Percentiles rank a stretch among this genome's conserved stretches.
Conservation (phyloP, 2,113 vertebrate genomes). For the Alligator sinensis region DNA sequence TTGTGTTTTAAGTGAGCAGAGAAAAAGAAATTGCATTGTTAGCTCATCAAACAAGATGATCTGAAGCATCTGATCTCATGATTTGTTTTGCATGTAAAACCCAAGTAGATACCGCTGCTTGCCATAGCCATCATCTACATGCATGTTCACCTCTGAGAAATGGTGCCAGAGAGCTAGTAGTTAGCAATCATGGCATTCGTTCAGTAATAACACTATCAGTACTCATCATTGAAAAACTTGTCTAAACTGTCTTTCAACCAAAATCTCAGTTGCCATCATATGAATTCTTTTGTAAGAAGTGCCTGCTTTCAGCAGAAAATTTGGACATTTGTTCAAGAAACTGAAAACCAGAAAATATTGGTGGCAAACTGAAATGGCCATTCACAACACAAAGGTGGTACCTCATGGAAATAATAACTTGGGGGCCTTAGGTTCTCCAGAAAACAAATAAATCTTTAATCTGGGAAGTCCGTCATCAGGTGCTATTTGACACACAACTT, state of each 20-base stretch:
- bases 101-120: too few relatives aligned
- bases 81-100: too few relatives aligned
- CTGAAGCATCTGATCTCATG: neutral
- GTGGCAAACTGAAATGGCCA: neutral
- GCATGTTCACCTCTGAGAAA: neutral
- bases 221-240: neutral
- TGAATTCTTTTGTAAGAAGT: neutral
- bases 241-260: neutral
- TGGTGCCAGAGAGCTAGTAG: too few relatives aligned
- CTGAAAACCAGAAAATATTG: neutral
- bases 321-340: neutral
- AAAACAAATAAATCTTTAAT: too few relatives aligned
- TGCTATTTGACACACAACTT: too few relatives aligned
- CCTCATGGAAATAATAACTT: neutral
- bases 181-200: neutral
- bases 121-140: too few relatives aligned
- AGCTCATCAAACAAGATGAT: rapidly evolving
- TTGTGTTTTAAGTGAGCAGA: rapidly evolving
- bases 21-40: neutral
- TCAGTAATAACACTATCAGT: neutral
- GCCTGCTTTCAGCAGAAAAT: neutral
- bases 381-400: neutral
- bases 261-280: neutral
- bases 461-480: too few relatives aligned
- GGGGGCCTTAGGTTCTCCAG: too few relatives aligned